Conservation (phyloP, 2,113 vertebrate genomes). For the Cyanoderma ruficeps region DNA sequence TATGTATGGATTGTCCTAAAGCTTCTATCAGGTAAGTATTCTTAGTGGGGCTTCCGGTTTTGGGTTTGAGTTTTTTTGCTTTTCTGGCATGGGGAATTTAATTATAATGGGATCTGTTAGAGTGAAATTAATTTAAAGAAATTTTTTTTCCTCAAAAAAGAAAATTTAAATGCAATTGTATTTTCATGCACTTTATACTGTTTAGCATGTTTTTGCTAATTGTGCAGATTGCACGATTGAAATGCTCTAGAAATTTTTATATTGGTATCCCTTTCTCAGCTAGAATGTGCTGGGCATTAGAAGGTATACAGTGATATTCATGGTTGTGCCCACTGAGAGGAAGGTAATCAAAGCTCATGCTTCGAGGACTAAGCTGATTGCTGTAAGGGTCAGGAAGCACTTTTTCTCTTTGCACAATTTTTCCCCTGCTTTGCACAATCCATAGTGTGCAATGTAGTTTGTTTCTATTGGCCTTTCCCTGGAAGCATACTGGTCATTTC, state of each 20-base stretch:
- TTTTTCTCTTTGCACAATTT: slow-evolving; percentile 4
- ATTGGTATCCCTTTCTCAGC: neutral
- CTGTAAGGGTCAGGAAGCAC: slow-evolving; percentile 4
- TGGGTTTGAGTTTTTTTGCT: neutral
- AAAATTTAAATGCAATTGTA: neutral
- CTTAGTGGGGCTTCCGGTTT: neutral
- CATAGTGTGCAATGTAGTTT: neutral
- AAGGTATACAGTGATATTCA: neutral
- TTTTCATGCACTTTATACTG: neutral
- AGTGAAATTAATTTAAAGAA: neutral
- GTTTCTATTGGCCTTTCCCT: neutral
- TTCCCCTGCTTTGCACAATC: slow-evolving; percentile 16
- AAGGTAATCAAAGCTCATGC: slow-evolving; percentile 41
- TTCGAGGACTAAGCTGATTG: neutral
- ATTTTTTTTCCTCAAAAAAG: neutral
- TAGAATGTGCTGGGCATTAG: neutral
- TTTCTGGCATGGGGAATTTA: neutral
- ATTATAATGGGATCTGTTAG: neutral
- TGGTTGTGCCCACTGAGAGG: neutral
- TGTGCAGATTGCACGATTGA: neutral
- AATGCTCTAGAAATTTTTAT: neutral
- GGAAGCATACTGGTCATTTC: neutral
- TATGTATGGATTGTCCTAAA: neutral
- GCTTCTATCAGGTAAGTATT: neutral
- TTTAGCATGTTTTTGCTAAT: neutral